A percentile compares a stretch with the other conserved stretches of the same genome.
These are phyloP conservation scores for Ochotona curzoniae DNA, from an alignment of 2,113 vertebrate genomes.

Conservation along the genomic window DNA sequence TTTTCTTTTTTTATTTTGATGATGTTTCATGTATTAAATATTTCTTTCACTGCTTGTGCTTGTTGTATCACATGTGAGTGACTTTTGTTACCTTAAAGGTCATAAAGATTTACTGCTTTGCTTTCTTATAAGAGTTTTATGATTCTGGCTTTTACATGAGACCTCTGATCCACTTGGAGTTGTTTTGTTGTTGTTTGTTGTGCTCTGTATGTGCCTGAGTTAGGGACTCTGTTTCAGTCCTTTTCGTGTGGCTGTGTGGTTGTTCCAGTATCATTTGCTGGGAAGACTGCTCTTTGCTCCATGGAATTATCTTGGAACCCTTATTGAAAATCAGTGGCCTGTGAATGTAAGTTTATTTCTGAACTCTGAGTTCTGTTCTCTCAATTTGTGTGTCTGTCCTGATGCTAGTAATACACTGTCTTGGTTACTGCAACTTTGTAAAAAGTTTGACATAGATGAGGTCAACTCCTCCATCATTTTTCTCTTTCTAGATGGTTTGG, in stretches of 20 bases:
- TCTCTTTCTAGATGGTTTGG: slow-evolving; percentile 41
- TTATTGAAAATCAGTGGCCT: slow-evolving; percentile 34
- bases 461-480: background rate
- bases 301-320: slow-evolving; percentile 34
- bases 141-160: background rate
- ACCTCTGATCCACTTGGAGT: background rate
- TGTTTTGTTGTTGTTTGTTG: background rate
- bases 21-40: background rate
- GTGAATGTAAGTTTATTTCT: slow-evolving; percentile 48
- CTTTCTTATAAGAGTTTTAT: slow-evolving; percentile 43
- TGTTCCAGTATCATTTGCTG: background rate
- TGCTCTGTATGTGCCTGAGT: background rate
- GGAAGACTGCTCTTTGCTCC: slow-evolving; percentile 36
- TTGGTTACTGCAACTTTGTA: slow-evolving; percentile 18
- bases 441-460: slow-evolving; percentile 50
- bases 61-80: slow-evolving; percentile 5
- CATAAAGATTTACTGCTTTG: slow-evolving; percentile 16
- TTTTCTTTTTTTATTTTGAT: slow-evolving; percentile 39
- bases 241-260: slow-evolving; percentile 34
- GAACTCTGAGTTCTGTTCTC: background rate
- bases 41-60: slow-evolving; percentile 9
- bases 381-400: background rate
- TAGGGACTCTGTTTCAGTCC: background rate
- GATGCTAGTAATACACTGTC: background rate
- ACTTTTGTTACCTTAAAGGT: background rate